Base-by-base conservation (phyloP, 2,888 invertebrate species). In the Gastracanthus pulcherrimus region DNA sequence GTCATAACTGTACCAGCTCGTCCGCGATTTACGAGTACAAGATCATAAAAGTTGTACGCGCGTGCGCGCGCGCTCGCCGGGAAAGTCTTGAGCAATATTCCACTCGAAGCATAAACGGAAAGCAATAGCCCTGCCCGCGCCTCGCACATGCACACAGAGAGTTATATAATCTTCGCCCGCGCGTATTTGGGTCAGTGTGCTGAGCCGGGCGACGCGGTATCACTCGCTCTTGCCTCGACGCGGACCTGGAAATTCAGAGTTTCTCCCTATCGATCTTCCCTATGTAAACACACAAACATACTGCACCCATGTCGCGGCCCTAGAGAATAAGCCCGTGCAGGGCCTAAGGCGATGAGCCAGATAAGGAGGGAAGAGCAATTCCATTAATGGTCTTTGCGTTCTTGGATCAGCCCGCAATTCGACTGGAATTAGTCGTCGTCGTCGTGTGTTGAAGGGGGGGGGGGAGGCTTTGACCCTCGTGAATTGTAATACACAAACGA, bases 11-110 rank as follows among this genome's bases (percentile, higher is more conserved):
- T 69, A 45, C 36, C 9, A 29, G 9, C 45, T 16, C n/a, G 41
- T 19, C 45, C 29, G 31, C 48, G 16, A 66, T 78, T 78, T 78
- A 66, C 66, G 78, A 78, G 72, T 78, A 34, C 78, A n/a, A 62
- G 62, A 11, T 26, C 60, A 11, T 69, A 36, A 60, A 76, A 60
- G 62, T 60, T 36, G 9, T 26, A 5, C 74, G 16, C 23, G 13
- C 34, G 38, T 23, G 58, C 36, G 36, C 19, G 55, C 4, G 51
- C 9, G 36, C 62, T 62, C 36, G 38, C 55, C 13, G 58, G 4
- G 41, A 41, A 62, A 74, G 62, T 75, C 72, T 60, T 60, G 26
- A 13, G 55, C 55, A 55, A 55, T 64, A 19, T 64, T 26, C 55
- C 64, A 64, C 64, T 64, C 64, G 64, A 64, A 34, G 64, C 64